Evolutionary conservation across 2,113 vertebrate species (phyloP).

Genomic region (Oceanites oceanicus): DNA sequence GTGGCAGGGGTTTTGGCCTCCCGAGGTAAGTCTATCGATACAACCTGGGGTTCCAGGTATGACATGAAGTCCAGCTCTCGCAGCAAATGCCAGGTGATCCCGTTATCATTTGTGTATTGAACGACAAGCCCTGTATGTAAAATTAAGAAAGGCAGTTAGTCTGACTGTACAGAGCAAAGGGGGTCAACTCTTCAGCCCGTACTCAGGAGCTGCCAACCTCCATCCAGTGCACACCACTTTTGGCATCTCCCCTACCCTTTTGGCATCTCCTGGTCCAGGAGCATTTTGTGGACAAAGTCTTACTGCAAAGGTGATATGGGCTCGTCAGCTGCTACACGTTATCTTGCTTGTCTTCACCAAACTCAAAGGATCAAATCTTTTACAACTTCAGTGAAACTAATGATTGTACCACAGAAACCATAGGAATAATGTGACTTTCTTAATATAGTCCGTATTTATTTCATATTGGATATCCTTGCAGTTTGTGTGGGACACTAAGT

Average conservation of each 20-base stretch:
- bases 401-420: background rate
- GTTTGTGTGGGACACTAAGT: background rate
- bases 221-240: accelerated
- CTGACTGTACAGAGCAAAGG: background rate
- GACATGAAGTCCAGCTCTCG: conserved; percentile 93
- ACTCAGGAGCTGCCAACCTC: background rate
- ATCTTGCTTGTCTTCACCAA: background rate
- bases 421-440: background rate
- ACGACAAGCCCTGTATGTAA: conserved; percentile 85
- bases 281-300: background rate
- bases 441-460: background rate
- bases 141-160: conserved; percentile 23
- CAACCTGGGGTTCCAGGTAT: conserved; percentile 91
- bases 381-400: background rate
- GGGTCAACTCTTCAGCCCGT: background rate
- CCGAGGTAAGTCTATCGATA: conserved; percentile 90
- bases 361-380: background rate
- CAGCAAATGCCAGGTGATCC: conserved; percentile 90
- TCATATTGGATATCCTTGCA: background rate
- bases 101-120: conserved; percentile 94
- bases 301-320: background rate
- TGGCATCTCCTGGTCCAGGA: background rate
- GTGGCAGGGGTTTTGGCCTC: conserved; percentile 90
- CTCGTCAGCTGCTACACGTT: background rate
- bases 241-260: background rate